Conservation (phyloP, 2,113 vertebrate genomes). For the Paralichthys olivaceus region DNA sequence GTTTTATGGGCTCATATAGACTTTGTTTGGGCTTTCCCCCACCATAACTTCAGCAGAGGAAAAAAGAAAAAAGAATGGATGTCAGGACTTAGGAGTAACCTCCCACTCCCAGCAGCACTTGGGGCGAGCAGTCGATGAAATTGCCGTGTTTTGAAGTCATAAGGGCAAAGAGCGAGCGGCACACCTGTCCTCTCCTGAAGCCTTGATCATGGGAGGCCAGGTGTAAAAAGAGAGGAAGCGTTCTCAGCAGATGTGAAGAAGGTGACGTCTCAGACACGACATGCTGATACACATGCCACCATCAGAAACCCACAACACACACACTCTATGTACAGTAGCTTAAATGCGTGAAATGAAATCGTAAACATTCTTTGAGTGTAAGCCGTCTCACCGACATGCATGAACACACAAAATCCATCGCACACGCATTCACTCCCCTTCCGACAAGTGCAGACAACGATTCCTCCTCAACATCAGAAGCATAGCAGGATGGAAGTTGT, state of each 20-base stretch:
- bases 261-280: constrained; percentile 43
- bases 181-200: constrained; percentile 62
- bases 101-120: constrained; percentile 43
- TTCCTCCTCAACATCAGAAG: constrained; percentile 52
- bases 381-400: constrained; percentile 31
- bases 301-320: neutral
- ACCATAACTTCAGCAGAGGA: constrained; percentile 24
- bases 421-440: neutral
- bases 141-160: constrained; percentile 50
- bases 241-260: constrained; percentile 59
- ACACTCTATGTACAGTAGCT: constrained; percentile 24
- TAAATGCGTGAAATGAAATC: constrained; percentile 25
- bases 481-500: constrained; percentile 39
- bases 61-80: constrained; percentile 29
- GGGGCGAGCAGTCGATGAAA: constrained; percentile 34
- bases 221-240: constrained; percentile 54
- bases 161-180: constrained; percentile 28
- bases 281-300: constrained; percentile 31
- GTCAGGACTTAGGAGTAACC: constrained; percentile 36
- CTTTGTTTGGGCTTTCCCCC: constrained; percentile 63
- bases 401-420: constrained; percentile 4
- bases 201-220: constrained; percentile 68
- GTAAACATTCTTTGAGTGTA: constrained; percentile 28
- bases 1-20: constrained; percentile 67
- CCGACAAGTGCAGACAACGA: constrained; percentile 60